These are phyloP conservation scores for Coranthus polyacanthus DNA, from an alignment of 2,797 vertebrate genomes.

Conservation along the genomic window DNA sequence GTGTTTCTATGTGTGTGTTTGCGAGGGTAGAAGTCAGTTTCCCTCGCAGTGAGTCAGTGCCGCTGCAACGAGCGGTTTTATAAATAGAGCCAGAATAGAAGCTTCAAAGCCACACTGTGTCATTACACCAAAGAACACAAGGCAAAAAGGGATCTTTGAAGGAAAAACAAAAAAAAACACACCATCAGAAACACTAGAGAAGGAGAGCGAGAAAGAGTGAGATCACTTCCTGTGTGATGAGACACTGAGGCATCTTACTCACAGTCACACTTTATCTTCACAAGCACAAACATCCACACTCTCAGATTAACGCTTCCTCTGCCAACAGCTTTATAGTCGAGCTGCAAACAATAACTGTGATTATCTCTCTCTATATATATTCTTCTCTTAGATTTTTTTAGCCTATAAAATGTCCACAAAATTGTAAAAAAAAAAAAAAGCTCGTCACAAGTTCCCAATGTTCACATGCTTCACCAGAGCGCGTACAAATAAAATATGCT, in stretches of 20 bases:
- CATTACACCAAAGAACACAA: slow-evolving; percentile 68
- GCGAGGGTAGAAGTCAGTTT: slow-evolving; percentile 38
- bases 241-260: neutral
- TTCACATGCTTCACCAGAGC: too few species aligned
- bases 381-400: neutral
- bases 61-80: slow-evolving; percentile 75
- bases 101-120: slow-evolving; percentile 75
- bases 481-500: too few species aligned
- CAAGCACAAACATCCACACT: neutral
- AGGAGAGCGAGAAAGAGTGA: slow-evolving; percentile 24
- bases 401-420: too few species aligned
- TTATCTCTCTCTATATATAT: neutral
- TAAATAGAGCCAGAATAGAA: slow-evolving; percentile 80
- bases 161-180: slow-evolving; percentile 18
- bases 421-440: too few species aligned
- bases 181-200: slow-evolving; percentile 12
- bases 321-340: neutral
- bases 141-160: slow-evolving; percentile 26
- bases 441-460: too few species aligned
- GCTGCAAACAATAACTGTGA: neutral
- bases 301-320: neutral
- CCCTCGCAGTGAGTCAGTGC: slow-evolving; percentile 77
- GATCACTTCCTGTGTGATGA: slow-evolving; percentile 52
- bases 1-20: slow-evolving; percentile 18
- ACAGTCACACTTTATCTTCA: neutral